These are phyloP conservation scores for Cephus pygmeus DNA, from an alignment of 2,888 invertebrate species.

Conservation along the genomic window DNA sequence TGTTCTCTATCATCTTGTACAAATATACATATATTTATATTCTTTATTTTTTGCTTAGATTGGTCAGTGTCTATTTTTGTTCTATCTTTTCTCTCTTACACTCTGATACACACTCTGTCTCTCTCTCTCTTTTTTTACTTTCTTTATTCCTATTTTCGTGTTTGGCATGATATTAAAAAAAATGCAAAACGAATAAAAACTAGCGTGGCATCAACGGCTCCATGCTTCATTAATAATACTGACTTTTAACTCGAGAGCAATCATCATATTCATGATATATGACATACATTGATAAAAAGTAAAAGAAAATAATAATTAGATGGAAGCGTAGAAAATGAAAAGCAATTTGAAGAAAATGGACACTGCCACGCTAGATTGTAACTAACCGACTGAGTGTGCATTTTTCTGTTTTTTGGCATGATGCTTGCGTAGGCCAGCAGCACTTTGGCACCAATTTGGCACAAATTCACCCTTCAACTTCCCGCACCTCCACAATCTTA, in stretches of 20 bases:
- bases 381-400: conserved; percentile 61
- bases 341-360: conserved; percentile 41
- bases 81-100: background rate
- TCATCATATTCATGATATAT: background rate
- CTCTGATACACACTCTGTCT: background rate
- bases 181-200: background rate
- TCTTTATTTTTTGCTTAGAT: conserved; percentile 20
- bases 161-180: background rate
- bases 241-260: background rate
- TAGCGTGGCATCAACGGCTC: background rate
- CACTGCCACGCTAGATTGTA: conserved; percentile 48
- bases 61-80: conserved; percentile 53
- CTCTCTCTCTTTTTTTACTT: background rate
- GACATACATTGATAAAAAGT: background rate
- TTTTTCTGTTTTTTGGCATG: conserved; percentile 64
- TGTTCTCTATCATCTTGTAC: background rate
- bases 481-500: conserved; percentile 21
- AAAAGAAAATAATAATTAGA: background rate
- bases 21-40: conserved; percentile 11
- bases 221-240: background rate
- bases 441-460: conserved; percentile 62
- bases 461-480: conserved; percentile 41
- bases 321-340: background rate
- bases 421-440: conserved; percentile 63
- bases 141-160: background rate